Percentiles rank a stretch among this genome's conserved stretches.
Evolutionary conservation across 2,797 vertebrate genomes (phyloP).

Genomic region (Synaphobranchus kaupii): DNA sequence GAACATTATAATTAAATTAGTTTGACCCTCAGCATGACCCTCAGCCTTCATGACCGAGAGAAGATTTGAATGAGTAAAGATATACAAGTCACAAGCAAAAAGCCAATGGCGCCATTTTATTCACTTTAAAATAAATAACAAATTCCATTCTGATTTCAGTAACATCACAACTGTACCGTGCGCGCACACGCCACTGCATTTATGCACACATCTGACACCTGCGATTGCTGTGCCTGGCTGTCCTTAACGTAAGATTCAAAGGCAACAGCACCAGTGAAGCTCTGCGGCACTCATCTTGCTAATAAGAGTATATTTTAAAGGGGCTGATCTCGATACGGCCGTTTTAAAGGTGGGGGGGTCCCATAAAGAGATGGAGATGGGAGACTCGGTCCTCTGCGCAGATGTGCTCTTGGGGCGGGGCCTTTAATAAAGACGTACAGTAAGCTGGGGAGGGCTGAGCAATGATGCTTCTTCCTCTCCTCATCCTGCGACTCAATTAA

Average conservation of each 20-base stretch:
- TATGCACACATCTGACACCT: background rate
- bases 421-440: background rate
- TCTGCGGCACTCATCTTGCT: background rate
- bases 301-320: background rate
- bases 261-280: background rate
- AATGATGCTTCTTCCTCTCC: background rate
- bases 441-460: background rate
- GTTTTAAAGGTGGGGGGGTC: background rate
- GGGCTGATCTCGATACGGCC: background rate
- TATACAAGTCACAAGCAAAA: too few relatives aligned
- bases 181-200: too few relatives aligned
- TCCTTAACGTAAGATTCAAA: background rate
- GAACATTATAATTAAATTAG: background rate
- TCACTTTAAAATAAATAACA: too few relatives aligned
- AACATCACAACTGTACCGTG: too few relatives aligned
- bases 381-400: too few relatives aligned
- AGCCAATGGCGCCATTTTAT: too few relatives aligned
- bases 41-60: background rate
- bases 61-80: too few relatives aligned
- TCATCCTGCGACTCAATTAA: conserved; percentile 18
- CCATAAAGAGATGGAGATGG: background rate
- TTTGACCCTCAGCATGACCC: background rate
- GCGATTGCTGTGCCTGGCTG: background rate
- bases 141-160: too few relatives aligned
- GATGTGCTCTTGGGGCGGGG: background rate